A percentile compares a stretch with the other conserved stretches of the same genome.
phyloP scores from a whole-genome alignment of 2,797 vertebrate genomes.

The Poecile montanus region DNA sequence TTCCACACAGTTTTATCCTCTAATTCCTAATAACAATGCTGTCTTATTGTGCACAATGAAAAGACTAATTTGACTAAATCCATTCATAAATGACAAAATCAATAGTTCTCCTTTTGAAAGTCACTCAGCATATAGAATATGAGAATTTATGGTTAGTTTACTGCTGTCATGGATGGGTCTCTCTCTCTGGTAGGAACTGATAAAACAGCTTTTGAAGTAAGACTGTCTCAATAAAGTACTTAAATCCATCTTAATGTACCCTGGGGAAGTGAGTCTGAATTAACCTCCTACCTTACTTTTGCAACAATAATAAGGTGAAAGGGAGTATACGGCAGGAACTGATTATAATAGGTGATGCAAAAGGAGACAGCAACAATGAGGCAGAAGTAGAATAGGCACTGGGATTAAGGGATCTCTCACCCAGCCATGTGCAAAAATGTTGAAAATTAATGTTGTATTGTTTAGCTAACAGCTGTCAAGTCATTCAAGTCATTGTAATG shows the following conservation, averaged over 20 bases:
- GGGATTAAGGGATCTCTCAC: constrained; percentile 79
- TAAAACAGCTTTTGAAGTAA: constrained; percentile 80
- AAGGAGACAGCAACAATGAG: constrained; percentile 69
- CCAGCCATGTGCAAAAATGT: constrained; percentile 73
- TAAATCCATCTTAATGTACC: constrained; percentile 77
- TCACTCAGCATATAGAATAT: constrained; percentile 65
- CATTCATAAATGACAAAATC: constrained; percentile 70
- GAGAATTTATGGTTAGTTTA: constrained; percentile 70
- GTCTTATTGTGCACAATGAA: constrained; percentile 54
- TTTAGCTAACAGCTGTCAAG: constrained; percentile 77
- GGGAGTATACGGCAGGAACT: constrained; percentile 64
- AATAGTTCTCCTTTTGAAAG: constrained; percentile 73
- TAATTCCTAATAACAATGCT: constrained; percentile 65
- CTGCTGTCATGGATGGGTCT: constrained; percentile 71
- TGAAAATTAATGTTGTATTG: constrained; percentile 76
- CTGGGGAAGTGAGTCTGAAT: constrained; percentile 74
- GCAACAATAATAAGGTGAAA: constrained; percentile 76
- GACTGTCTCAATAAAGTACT: constrained; percentile 74
- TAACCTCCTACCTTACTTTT: constrained; percentile 74
- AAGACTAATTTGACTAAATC: constrained; percentile 75
- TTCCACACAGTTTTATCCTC: constrained; percentile 62
- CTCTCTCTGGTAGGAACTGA: constrained; percentile 73
- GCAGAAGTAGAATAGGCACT: constrained; percentile 72
- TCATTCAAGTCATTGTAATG: constrained; percentile 69
- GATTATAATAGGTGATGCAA: constrained; percentile 71